Evolutionary conservation across 2,888 invertebrate genomes (phyloP).

Genomic region (Pinctada fucata): DNA sequence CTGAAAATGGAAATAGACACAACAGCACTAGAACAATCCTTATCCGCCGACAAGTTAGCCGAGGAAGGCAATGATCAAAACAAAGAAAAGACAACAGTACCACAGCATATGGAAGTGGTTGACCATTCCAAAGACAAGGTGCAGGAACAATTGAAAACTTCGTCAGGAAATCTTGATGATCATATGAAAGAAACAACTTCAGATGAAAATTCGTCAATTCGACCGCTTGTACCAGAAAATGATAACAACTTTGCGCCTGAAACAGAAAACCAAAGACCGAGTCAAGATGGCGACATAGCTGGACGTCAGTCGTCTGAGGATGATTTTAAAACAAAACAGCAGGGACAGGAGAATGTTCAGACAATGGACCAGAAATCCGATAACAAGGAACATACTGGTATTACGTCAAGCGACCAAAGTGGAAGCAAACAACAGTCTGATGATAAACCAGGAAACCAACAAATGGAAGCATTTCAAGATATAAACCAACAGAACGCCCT

Average conservation of each 20-base stretch:
- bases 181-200: slow-evolving; percentile 11
- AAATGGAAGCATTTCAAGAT: slow-evolving; percentile 14
- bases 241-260: slow-evolving; percentile 3
- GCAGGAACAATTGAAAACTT: too few species aligned
- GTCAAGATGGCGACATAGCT: neutral
- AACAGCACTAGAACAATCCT: neutral
- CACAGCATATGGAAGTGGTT: slow-evolving; percentile 7
- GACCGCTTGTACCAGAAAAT: slow-evolving; percentile 12
- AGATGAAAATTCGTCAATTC: neutral
- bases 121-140: neutral
- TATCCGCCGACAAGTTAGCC: too few species aligned
- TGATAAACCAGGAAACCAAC: neutral
- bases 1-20: slow-evolving; percentile 7
- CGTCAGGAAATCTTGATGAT: neutral
- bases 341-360: too few species aligned
- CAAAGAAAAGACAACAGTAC: neutral
- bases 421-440: slow-evolving; percentile 1
- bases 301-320: too few species aligned
- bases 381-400: too few species aligned
- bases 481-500: slow-evolving; percentile 11
- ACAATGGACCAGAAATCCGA: neutral
- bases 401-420: neutral
- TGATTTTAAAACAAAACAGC: too few species aligned
- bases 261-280: neutral
- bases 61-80: too few species aligned